These are phyloP conservation scores for Machimus rusticus DNA, from an alignment of 2,888 invertebrate species.

Conservation along the genomic window DNA sequence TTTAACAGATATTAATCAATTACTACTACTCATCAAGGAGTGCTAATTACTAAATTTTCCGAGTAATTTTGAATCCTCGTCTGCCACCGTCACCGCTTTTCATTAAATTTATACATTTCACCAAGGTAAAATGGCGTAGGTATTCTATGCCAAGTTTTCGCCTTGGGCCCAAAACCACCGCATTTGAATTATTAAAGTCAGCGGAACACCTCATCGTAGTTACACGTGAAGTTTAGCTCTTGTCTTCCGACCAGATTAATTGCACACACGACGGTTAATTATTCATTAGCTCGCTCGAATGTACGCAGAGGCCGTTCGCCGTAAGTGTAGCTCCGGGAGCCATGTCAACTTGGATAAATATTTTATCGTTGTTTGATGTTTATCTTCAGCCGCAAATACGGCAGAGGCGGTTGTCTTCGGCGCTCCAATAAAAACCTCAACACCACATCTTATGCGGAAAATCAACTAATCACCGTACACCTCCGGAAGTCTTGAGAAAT, in stretches of 20 bases:
- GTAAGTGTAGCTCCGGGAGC: not conserved
- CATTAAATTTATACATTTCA: not conserved
- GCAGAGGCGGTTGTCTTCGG: not conserved
- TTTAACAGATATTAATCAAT: not conserved
- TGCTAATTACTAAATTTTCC: not conserved
- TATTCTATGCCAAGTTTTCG: not conserved
- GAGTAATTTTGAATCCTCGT: not conserved
- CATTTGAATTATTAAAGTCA: not conserved
- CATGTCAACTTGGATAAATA: constrained; percentile 14
- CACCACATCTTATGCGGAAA: not conserved
- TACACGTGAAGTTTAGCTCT: not conserved
- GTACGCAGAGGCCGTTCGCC: not conserved
- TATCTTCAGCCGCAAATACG: not conserved
- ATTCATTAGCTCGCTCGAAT: not conserved
- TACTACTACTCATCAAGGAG: not conserved
- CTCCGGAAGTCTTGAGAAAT: not conserved
- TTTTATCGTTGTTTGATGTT: not conserved
- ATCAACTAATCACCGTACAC: not conserved
- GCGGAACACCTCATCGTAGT: constrained; percentile 3
- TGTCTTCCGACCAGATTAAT: constrained; percentile 17
- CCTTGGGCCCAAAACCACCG: not conserved
- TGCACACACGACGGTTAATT: constrained; percentile 7
- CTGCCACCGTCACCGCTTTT: not conserved
- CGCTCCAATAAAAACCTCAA: not conserved
- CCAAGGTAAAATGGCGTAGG: not conserved